A percentile compares a stretch with the other conserved stretches of the same genome.
phyloP scores from a whole-genome alignment of 2,797 vertebrate genomes.

The Crenuchus spilurus region DNA sequence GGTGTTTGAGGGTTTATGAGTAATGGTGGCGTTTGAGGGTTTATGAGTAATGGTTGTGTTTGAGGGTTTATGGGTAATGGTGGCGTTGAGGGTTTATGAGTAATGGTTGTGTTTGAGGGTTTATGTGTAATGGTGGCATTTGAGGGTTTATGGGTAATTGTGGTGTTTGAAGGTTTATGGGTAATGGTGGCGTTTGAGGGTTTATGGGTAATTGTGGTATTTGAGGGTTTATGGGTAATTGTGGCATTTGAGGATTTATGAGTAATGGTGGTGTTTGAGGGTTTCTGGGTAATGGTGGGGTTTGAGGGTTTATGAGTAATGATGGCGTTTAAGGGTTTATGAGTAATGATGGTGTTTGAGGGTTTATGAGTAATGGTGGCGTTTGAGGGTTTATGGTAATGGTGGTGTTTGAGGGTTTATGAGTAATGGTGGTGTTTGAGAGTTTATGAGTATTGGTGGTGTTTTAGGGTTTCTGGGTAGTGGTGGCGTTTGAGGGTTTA shows the following conservation, averaged over 20 bases:
- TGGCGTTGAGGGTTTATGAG: background rate
- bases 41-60: no score
- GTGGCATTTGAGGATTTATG: background rate
- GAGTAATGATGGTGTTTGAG: background rate
- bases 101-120: background rate
- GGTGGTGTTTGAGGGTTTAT: background rate
- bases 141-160: background rate
- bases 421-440: background rate
- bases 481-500: no score
- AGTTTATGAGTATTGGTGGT: background rate
- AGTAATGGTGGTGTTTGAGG: conserved; percentile 46
- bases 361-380: background rate
- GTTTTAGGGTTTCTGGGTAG: background rate
- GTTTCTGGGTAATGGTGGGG: background rate
- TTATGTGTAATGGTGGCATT: background rate
- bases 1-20: no score
- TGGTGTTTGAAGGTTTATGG: background rate
- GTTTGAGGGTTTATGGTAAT: background rate
- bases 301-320: background rate
- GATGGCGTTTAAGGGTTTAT: background rate
- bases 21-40: no score
- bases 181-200: background rate
- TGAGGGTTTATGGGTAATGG: background rate
- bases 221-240: background rate
- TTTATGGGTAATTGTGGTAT: background rate